Percentiles rank a stretch among this genome's conserved stretches.
phyloP scores from a whole-genome alignment of 2,113 vertebrate genomes.

The Oryctolagus cuniculus region DNA sequence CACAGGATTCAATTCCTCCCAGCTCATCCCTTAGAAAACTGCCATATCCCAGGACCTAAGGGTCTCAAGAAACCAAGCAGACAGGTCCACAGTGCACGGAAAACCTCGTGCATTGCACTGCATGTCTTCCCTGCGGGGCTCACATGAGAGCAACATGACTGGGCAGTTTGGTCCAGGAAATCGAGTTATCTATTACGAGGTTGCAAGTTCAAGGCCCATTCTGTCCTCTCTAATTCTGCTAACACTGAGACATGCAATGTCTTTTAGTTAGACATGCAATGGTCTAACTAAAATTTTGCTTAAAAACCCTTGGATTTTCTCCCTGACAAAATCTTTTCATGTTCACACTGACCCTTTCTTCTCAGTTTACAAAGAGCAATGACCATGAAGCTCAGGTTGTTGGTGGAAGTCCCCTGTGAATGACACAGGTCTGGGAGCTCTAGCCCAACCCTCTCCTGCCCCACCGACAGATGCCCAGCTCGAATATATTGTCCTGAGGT shows the following conservation, averaged over 20 bases:
- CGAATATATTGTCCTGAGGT: no score
- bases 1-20: background rate
- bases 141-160: background rate
- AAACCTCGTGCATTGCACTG: background rate
- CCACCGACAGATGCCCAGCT: background rate
- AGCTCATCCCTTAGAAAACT: background rate
- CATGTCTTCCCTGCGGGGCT: background rate
- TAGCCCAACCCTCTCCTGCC: fast-evolving
- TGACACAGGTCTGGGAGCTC: background rate
- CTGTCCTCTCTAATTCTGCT: no score
- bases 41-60: fast-evolving
- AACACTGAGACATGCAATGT: background rate
- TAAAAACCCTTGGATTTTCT: background rate
- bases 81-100: background rate
- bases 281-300: background rate
- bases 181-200: background rate
- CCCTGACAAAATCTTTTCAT: background rate
- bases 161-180: background rate
- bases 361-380: background rate
- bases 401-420: background rate
- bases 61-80: background rate
- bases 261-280: no score
- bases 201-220: background rate
- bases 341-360: background rate
- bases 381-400: no score